Base-by-base conservation (phyloP, 2,888 invertebrate species). In the Andrena chrysosceles region DNA sequence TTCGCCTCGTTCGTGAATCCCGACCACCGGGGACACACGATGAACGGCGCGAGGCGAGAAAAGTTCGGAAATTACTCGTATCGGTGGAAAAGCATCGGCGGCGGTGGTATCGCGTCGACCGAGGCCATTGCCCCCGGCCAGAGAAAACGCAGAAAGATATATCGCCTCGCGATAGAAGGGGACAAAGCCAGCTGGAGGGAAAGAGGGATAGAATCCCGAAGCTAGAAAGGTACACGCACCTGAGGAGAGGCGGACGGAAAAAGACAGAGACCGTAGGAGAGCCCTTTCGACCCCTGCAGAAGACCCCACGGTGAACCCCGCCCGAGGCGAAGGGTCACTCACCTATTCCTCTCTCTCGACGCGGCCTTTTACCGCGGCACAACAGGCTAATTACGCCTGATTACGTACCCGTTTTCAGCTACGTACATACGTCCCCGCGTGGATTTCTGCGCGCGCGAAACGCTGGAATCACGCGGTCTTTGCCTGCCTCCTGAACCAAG, bases 261-360 rank as follows among this genome's bases (percentile, higher is more conserved):
- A 70, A 79, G 75, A 70, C 67, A 67, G 64, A 76, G 80, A 84
- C 66, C 71, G 77, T 71, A 73, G 69, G 78, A 88, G 87, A 84
- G 83, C 87, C 88, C 85, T 86, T 90, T 86, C 82, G 84, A 89
- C 90, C 89, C 85, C 86, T 82, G 72, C 81, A 74, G 69, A 77
- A 86, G 84, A 89, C 87, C 86, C 85, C 84, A 87, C 83, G 82
- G 83, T 81, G 86, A 90, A 91, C 92, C 89, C 90, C 91, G 87
- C 91, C 91, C 91, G 90, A 90, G 90, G 91, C 91, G 86, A 89
- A 70, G 89, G 91, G 90, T 91, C 92, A 90, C 91, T 92, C 91
- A 91, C 91, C 92, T 91, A 89, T 91, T 89, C 89, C 85, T 83
- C 85, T 84, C 84, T 83, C 81, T 79, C 60, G 73, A 73, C 74